Evolutionary conservation across 2,113 vertebrate species (phyloP).

Genomic region (Pristiophorus japonicus): DNA sequence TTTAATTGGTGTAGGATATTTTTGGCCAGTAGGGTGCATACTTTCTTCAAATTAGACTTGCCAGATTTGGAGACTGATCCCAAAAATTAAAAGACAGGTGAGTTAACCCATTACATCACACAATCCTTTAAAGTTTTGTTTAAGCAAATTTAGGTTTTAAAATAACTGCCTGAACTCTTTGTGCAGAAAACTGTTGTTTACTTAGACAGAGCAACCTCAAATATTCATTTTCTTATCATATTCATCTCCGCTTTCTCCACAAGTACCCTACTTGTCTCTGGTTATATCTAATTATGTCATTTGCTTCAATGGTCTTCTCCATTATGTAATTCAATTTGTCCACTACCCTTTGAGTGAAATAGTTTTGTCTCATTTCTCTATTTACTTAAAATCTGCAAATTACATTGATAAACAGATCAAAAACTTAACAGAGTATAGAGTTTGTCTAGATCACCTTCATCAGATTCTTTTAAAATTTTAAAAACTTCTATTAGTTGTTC

Average conservation of each 20-base stretch:
- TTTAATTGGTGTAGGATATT: not conserved
- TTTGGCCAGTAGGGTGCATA: not conserved
- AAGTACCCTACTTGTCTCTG: not conserved
- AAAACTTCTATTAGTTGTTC: not conserved
- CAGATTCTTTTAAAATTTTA: not conserved
- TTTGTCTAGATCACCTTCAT: not conserved
- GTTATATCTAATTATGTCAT: not conserved
- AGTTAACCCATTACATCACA: not conserved
- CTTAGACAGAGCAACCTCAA: not conserved
- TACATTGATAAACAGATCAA: too few relatives aligned
- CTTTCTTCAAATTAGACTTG: not conserved
- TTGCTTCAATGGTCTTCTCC: not conserved
- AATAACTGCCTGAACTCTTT: not conserved
- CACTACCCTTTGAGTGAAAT: not conserved
- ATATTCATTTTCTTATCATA: not conserved
- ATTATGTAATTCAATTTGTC: not conserved
- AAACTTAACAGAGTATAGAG: not conserved
- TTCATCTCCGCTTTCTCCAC: not conserved
- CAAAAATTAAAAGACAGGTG: too few relatives aligned
- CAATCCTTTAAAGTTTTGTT: not conserved
- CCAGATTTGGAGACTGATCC: not conserved
- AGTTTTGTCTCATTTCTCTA: not conserved
- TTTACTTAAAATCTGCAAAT: too few relatives aligned
- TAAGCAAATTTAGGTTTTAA: not conserved
- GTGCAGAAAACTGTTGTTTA: not conserved